A percentile compares a stretch with the other conserved stretches of the same genome.
phyloP scores from a whole-genome alignment of 2,797 vertebrate species.

The Telmatherina bonti region DNA sequence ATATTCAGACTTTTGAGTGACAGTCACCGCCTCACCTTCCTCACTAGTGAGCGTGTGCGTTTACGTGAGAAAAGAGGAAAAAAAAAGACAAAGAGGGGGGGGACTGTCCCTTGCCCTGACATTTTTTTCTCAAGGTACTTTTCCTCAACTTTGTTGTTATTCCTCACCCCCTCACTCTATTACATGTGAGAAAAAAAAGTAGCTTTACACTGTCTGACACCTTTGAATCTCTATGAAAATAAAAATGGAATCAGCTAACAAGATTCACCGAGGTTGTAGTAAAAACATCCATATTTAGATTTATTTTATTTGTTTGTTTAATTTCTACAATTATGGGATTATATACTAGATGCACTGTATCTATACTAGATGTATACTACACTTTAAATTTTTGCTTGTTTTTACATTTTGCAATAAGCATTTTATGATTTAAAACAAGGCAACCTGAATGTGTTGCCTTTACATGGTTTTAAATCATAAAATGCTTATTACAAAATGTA shows the following conservation, averaged over 20 bases:
- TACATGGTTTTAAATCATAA: too few species aligned
- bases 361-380: too few species aligned
- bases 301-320: too few species aligned
- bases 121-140: conserved; percentile 71
- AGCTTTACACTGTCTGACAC: conserved; percentile 24
- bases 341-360: too few species aligned
- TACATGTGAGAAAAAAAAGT: conserved; percentile 27
- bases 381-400: too few species aligned
- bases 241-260: conserved; percentile 18
- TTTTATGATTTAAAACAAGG: too few species aligned
- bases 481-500: too few species aligned
- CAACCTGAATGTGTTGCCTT: too few species aligned
- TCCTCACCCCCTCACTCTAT: conserved; percentile 68
- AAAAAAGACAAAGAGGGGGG: conserved; percentile 47
- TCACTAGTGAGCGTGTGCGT: conserved; percentile 26
- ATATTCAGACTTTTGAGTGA: conserved; percentile 68
- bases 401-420: too few species aligned
- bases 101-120: conserved; percentile 67
- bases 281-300: background rate
- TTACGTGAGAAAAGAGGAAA: conserved; percentile 29
- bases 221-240: conserved; percentile 35
- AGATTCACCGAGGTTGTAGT: conserved; percentile 1
- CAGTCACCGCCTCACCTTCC: conserved; percentile 73
- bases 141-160: conserved; percentile 69
- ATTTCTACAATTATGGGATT: too few species aligned